These are phyloP conservation scores for Nothobranchius kuhntae DNA, from an alignment of 2,113 vertebrate species.

Conservation along the genomic window DNA sequence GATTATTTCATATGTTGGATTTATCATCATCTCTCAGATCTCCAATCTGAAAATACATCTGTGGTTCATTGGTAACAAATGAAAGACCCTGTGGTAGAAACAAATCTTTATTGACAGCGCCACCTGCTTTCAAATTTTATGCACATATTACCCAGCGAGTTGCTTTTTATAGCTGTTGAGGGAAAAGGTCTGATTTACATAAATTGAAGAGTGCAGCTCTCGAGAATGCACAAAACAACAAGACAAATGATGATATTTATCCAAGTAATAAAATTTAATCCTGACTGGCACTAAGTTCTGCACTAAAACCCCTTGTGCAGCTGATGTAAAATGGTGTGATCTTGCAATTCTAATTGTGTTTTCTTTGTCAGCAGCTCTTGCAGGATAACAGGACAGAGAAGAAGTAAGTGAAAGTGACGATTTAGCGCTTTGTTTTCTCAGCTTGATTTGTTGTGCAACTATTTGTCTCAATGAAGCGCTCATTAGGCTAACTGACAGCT, in stretches of 20 bases:
- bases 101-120: slow-evolving; percentile 20
- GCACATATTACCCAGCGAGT: slow-evolving; percentile 28
- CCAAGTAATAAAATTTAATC: slow-evolving; percentile 3
- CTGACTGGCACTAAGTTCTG: neutral
- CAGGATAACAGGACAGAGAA: neutral
- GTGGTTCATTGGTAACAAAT: slow-evolving; percentile 8
- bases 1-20: too few relatives aligned
- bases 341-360: neutral
- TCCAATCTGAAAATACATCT: neutral
- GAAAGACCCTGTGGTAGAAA: slow-evolving; percentile 2
- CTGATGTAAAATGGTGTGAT: neutral
- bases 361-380: neutral
- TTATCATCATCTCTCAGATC: neutral
- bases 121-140: slow-evolving; percentile 13
- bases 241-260: slow-evolving; percentile 14
- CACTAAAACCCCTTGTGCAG: slow-evolving; percentile 1
- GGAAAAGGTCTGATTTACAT: slow-evolving; percentile 47
- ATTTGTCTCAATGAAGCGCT: slow-evolving; percentile 34
- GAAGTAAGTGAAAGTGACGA: slow-evolving; percentile 6
- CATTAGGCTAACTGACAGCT: slow-evolving; percentile 51
- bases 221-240: slow-evolving; percentile 24
- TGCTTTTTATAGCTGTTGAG: slow-evolving; percentile 3
- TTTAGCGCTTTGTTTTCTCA: slow-evolving; percentile 25
- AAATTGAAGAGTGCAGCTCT: slow-evolving; percentile 47
- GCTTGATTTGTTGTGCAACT: slow-evolving; percentile 21